These are phyloP conservation scores for Cecidostiba fungosa DNA, from an alignment of 2,888 invertebrate genomes.

Conservation along the genomic window DNA sequence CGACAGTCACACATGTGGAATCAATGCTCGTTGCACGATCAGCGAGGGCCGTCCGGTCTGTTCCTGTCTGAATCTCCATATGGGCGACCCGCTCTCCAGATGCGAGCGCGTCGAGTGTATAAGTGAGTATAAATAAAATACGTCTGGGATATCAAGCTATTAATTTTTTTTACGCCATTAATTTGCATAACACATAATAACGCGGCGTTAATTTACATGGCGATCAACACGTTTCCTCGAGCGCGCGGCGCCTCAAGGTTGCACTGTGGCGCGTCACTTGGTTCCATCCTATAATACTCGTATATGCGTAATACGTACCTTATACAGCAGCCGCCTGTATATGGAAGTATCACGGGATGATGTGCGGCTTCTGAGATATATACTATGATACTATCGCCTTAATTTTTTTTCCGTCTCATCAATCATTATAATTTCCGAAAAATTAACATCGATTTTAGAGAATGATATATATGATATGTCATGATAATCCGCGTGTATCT, in stretches of 20 bases:
- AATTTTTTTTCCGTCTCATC: too few species aligned
- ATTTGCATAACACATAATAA: background rate
- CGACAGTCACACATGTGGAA: slow-evolving; percentile 77
- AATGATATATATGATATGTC: too few species aligned
- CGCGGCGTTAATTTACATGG: background rate
- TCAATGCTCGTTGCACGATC: slow-evolving; percentile 79
- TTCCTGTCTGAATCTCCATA: slow-evolving; percentile 89
- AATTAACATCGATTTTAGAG: too few species aligned
- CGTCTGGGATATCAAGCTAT: background rate
- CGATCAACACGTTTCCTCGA: background rate
- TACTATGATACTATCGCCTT: background rate
- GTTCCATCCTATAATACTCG: background rate
- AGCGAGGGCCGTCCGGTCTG: slow-evolving; percentile 89
- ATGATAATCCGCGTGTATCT: too few species aligned
- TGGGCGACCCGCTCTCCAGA: slow-evolving; percentile 88
- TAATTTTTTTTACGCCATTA: background rate
- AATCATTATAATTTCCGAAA: too few species aligned
- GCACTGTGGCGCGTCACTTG: background rate
- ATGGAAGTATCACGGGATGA: background rate
- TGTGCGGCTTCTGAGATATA: background rate
- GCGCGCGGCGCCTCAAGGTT: background rate
- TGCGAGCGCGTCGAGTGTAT: slow-evolving; percentile 89
- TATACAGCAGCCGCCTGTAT: background rate
- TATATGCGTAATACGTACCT: background rate
- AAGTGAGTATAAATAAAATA: slow-evolving; percentile 80